Conservation (phyloP, 2,113 vertebrate genomes). For the Oreochromis aureus region DNA sequence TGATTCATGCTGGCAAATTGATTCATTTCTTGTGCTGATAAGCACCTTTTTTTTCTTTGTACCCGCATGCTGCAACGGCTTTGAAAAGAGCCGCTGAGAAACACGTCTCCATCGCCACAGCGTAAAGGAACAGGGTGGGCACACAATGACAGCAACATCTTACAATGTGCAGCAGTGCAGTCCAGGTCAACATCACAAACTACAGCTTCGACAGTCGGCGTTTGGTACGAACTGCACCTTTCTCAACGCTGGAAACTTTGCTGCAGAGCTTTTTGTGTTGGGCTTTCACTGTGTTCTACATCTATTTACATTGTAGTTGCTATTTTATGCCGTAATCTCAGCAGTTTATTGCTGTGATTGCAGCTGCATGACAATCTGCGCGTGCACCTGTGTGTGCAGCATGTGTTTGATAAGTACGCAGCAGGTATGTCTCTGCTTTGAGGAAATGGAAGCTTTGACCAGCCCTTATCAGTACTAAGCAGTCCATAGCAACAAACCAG, state of each 20-base stretch:
- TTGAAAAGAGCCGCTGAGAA: slow-evolving; percentile 11
- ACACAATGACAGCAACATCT: not conserved
- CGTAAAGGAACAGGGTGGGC: not conserved
- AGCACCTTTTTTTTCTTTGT: slow-evolving; percentile 21
- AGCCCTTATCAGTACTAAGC: slow-evolving; percentile 56
- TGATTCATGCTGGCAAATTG: slow-evolving; percentile 54
- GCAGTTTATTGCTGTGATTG: not conserved
- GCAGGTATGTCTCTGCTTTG: slow-evolving; percentile 27
- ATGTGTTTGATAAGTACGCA: slow-evolving; percentile 15
- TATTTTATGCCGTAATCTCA: not conserved
- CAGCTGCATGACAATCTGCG: not conserved
- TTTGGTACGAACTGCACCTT: not conserved
- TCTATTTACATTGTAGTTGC: not conserved
- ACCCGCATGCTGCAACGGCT: not conserved
- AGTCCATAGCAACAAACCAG: slow-evolving; percentile 38
- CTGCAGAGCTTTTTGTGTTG: not conserved
- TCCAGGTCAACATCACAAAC: not conserved
- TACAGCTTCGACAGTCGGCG: not conserved
- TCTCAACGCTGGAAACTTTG: not conserved
- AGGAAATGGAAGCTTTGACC: slow-evolving; percentile 44
- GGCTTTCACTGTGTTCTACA: not conserved
- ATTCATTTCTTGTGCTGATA: slow-evolving; percentile 53
- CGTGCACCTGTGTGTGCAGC: not conserved
- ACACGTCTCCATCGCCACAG: not conserved
- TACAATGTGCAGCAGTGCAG: not conserved